Percentiles rank a stretch among this genome's conserved stretches.
Conservation (phyloP, 1,140 invertebrate species). For the Trichoplusia ni region DNA sequence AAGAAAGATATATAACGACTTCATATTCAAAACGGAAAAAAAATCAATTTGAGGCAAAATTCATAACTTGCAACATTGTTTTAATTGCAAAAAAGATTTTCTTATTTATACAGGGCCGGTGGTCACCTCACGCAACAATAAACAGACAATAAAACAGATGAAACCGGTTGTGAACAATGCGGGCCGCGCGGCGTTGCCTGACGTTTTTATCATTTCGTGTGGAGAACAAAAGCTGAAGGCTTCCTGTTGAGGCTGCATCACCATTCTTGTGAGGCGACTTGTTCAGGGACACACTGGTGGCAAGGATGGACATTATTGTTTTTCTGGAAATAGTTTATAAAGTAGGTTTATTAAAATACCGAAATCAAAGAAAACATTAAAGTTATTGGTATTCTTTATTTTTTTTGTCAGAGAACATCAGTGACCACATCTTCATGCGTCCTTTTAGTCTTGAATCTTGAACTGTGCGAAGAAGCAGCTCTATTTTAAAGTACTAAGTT, state of each 20-base stretch:
- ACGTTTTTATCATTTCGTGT: constrained; percentile 78
- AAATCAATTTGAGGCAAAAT: constrained; percentile 32
- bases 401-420: no score
- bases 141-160: constrained; percentile 65
- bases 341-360: no score
- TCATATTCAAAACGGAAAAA: constrained; percentile 26
- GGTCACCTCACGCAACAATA: constrained; percentile 54
- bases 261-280: constrained; percentile 68
- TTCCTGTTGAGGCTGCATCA: constrained; percentile 78
- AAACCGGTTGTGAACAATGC: constrained; percentile 74
- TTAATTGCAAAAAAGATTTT: constrained; percentile 41
- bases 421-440: no score
- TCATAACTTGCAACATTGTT: constrained; percentile 33
- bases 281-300: constrained; percentile 41
- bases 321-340: not conserved
- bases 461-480: no score
- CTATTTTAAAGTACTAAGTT: no score
- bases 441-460: no score
- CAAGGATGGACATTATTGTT: not conserved
- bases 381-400: no score
- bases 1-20: constrained; percentile 30
- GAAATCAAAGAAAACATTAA: no score
- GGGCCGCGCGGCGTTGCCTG: constrained; percentile 63
- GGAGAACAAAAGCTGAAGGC: constrained; percentile 75
- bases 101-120: constrained; percentile 35